Base-by-base conservation (phyloP, 2,888 invertebrate species). In the Erannis defoliaria region DNA sequence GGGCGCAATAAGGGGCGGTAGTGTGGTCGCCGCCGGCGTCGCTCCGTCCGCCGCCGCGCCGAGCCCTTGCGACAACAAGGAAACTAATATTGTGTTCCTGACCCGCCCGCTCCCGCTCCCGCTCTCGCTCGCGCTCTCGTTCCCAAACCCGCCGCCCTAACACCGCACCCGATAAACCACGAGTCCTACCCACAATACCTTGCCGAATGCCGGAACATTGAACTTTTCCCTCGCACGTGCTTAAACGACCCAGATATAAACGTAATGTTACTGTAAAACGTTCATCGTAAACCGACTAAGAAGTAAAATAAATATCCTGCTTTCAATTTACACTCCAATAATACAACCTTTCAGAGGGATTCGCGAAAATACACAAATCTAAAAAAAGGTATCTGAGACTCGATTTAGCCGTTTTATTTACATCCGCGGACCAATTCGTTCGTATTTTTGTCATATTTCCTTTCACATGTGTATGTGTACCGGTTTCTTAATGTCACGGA, bases 31-130 rank as follows among this genome's bases (percentile, higher is more conserved):
- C 85, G 86, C 89, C 87, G 87, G 84, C 82, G 86, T 85, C 89
- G 89, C 89, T 87, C 90, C 90, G 88, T 86, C 85, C 87, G 89
- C 90, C 86, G 90, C 90, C 83, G 88, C 89, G 88, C 92, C 90
- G 90, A 85, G 89, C 93, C 93, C 93, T 93, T 93, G 93, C 93
- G 93, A 93, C 92, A 93, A 93, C 93, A 93, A 93, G 89, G 92
- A 93, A 93, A 93, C 93, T 93, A 93, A 93, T 93, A 93, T 93
- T 93, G 86, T 92, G 92, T 89, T 93, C 93, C 91, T 91, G 86
- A 89, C 88, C 86, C 88, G 80, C 78, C 86, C 87, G 76, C 80
- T 73, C 83, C 72, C 84, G 72, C 78, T 70, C 78, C 73, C 83
- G 75, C 84, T 74, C 68, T 50, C 72, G 64, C 66, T 62, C 68